These are phyloP conservation scores for Mormyrops attenuatus DNA, from an alignment of 2,797 vertebrate species.

Conservation along the genomic window DNA sequence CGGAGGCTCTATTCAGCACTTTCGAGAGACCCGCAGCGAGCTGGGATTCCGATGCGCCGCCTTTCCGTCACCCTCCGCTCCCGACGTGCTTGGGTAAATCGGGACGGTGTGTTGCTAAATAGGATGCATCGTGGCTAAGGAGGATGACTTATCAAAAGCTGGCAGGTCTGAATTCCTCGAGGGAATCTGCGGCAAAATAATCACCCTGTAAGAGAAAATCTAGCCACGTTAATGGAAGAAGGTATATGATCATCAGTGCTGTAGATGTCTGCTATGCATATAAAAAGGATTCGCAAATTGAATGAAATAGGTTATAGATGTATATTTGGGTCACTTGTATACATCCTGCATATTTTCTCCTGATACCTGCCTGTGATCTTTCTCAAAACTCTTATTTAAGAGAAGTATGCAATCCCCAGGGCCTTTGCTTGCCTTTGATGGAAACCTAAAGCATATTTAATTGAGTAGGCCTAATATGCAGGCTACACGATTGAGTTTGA, in stretches of 20 bases:
- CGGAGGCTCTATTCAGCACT: not conserved
- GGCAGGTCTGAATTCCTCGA: not conserved
- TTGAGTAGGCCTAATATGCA: not conserved
- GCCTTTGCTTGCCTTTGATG: not conserved
- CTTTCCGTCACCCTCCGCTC: not conserved
- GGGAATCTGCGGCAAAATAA: not conserved
- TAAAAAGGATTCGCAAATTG: not conserved
- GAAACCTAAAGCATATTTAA: not conserved
- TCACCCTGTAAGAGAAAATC: not conserved
- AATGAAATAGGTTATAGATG: not conserved
- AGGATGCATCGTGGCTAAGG: not conserved
- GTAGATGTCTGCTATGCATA: not conserved
- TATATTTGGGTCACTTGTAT: not conserved
- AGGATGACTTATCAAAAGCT: conserved; percentile 6
- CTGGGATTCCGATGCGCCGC: not conserved
- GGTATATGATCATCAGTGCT: not conserved
- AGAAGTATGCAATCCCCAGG: not conserved
- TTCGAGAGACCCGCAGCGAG: not conserved
- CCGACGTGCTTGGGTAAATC: not conserved
- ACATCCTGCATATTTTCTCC: not conserved
- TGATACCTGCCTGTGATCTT: not conserved
- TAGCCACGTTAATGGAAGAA: not conserved
- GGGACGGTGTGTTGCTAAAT: not conserved
- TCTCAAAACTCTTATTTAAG: not conserved
- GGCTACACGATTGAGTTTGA: not conserved